Evolutionary conservation across 2,113 vertebrate species (phyloP).

Genomic region (Laticauda laticaudata): DNA sequence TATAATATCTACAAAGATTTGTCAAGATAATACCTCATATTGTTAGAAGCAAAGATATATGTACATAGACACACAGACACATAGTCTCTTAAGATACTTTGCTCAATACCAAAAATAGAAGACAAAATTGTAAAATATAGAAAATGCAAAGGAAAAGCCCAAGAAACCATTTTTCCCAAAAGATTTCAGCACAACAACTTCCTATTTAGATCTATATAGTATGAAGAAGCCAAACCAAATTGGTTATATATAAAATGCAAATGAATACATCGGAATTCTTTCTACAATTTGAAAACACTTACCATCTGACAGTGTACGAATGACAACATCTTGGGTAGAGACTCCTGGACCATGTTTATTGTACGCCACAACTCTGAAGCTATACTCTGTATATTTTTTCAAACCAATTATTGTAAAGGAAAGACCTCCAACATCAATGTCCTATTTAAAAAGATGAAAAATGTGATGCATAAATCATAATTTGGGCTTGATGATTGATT

Average conservation of each 20-base stretch:
- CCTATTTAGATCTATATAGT: neutral
- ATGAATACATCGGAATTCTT: accelerated
- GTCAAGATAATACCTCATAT: neutral
- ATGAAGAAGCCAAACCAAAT: neutral
- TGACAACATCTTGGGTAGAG: constrained; percentile 87
- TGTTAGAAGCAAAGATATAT: neutral
- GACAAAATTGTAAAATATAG: neutral
- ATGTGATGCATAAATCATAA: constrained; percentile 1
- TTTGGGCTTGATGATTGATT: neutral
- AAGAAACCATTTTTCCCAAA: neutral
- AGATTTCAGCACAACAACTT: neutral
- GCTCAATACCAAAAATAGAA: neutral
- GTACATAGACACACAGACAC: neutral
- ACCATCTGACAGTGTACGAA: constrained; percentile 90
- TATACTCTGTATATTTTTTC: constrained; percentile 93
- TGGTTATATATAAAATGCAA: neutral
- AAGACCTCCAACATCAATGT: constrained; percentile 80
- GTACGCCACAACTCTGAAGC: constrained; percentile 92
- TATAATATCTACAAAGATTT: neutral
- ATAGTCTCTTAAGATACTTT: neutral
- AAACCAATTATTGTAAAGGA: constrained; percentile 82
- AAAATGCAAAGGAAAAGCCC: neutral
- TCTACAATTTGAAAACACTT: constrained; percentile 38
- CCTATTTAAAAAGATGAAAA: constrained; percentile 66
- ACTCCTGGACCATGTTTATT: constrained; percentile 95